phyloP scores from a whole-genome alignment of 92 coral and sea anemone genomes.

The Scolanthus callimorphus region DNA sequence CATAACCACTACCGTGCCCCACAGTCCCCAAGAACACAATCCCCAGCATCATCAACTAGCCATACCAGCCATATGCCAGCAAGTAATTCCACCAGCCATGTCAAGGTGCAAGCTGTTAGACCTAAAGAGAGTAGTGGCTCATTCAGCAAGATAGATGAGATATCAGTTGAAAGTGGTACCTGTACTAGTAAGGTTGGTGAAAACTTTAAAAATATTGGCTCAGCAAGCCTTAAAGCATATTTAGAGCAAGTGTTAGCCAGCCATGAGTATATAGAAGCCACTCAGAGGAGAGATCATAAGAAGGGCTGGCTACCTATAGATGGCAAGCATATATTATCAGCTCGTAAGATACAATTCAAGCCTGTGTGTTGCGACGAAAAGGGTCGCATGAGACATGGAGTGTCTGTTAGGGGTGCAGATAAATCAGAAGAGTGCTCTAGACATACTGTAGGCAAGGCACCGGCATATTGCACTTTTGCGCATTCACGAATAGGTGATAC shows the following conservation, averaged over 20 bases:
- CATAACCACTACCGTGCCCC: background rate
- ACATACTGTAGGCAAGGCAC: constrained; percentile 89
- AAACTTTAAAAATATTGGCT: constrained; percentile 60
- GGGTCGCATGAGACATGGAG: constrained; percentile 96
- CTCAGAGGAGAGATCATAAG: constrained; percentile 46
- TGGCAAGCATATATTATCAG: constrained; percentile 82
- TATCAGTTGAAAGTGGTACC: constrained; percentile 60
- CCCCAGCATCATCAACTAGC: constrained; percentile 14
- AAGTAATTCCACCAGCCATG: constrained; percentile 2
- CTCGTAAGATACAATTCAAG: constrained; percentile 82
- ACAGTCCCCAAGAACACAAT: constrained; percentile 20
- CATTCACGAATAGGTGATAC: constrained; percentile 99
- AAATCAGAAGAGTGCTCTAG: constrained; percentile 94
- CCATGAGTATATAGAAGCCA: constrained; percentile 78
- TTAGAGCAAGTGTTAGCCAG: constrained; percentile 78
- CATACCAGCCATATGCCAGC: constrained; percentile 3
- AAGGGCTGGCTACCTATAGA: constrained; percentile 90
- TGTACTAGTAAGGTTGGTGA: constrained; percentile 30
- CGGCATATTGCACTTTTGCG: constrained; percentile 89
- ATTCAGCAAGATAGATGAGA: constrained; percentile 71
- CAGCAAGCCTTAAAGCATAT: constrained; percentile 61
- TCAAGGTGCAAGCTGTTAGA: constrained; percentile 9
- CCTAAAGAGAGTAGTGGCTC: constrained; percentile 36
- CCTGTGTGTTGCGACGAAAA: constrained; percentile 89
- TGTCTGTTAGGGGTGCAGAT: constrained; percentile 94